phyloP scores from a whole-genome alignment of 2,113 vertebrate species.

The Aptenodytes patagonicus region DNA sequence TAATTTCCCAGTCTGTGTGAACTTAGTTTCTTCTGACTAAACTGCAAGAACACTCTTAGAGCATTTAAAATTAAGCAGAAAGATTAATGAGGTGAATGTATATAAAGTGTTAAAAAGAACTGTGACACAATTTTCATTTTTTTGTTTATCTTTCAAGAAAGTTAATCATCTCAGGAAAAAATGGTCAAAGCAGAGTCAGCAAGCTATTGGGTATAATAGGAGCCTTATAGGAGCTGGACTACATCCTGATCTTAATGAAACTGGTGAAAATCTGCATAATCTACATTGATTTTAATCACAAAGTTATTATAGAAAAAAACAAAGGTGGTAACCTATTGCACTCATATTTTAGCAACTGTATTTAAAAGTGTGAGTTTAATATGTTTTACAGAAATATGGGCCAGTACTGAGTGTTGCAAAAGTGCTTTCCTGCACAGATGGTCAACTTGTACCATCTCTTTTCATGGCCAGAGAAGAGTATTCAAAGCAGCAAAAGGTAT shows the following conservation, averaged over 20 bases:
- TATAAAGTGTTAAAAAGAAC: background rate
- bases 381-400: background rate
- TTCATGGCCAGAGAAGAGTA: conserved; percentile 64
- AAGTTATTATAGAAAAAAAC: background rate
- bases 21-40: background rate
- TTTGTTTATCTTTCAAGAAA: background rate
- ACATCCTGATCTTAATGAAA: background rate
- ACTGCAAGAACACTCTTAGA: background rate
- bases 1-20: background rate
- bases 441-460: conserved; percentile 30
- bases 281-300: background rate
- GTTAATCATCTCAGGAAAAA: background rate
- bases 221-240: background rate
- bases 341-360: background rate
- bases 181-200: background rate
- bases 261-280: background rate
- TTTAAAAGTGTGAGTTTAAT: background rate
- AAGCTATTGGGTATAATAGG: background rate
- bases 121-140: background rate
- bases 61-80: background rate
- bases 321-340: background rate
- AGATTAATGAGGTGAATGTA: background rate
- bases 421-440: background rate
- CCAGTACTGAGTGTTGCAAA: background rate
- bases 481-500: conserved; percentile 73